Evolutionary conservation across 2,888 invertebrate species (phyloP).

Genomic region (Hartigia nigra): DNA sequence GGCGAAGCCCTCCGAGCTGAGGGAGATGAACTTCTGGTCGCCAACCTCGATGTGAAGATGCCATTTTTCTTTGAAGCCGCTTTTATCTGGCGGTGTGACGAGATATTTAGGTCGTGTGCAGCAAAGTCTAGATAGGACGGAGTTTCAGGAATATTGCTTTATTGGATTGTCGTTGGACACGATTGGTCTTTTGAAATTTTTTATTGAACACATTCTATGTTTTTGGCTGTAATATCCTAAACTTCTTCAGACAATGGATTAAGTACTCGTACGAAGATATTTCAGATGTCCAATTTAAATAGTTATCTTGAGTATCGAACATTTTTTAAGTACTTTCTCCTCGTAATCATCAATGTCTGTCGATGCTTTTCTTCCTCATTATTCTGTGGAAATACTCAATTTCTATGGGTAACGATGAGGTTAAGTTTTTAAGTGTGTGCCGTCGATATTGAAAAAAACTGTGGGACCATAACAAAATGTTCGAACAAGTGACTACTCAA

Average conservation of each 20-base stretch:
- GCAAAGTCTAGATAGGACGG: neutral
- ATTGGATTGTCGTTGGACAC: neutral
- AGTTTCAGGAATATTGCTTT: neutral
- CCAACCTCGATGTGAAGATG: constrained; percentile 81
- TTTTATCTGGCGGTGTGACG: neutral
- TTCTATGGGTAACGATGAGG: neutral
- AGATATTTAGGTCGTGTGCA: neutral
- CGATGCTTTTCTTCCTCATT: neutral
- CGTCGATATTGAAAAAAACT: neutral
- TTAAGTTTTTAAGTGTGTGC: neutral
- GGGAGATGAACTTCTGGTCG: constrained; percentile 89
- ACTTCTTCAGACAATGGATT: neutral
- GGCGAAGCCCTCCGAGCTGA: constrained; percentile 77
- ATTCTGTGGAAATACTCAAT: neutral
- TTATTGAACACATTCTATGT: neutral
- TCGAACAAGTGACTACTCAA: neutral
- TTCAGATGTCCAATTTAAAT: neutral
- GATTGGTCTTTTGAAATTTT: neutral
- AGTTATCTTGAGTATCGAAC: neutral
- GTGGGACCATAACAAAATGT: neutral
- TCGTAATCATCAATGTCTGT: neutral
- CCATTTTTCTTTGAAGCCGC: neutral
- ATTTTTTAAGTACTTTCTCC: neutral
- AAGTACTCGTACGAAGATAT: neutral
- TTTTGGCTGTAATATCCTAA: neutral